Evolutionary conservation across 2,888 invertebrate genomes (phyloP), one percentile per base, ranked within the genome.

Genomic region (Torymus auratus): DNA sequence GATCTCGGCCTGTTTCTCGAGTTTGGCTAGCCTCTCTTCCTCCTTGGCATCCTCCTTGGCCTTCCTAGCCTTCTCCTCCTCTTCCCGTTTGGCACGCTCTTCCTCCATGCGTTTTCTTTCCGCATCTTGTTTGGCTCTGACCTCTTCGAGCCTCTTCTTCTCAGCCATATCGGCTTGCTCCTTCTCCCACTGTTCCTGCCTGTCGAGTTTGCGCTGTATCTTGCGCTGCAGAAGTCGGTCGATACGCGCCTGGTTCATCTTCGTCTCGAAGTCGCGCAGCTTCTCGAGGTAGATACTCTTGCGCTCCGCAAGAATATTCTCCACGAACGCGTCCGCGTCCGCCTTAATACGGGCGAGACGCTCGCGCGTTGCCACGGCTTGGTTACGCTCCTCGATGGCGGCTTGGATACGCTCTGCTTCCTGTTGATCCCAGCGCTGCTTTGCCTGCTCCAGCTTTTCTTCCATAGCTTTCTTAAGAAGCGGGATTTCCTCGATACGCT

Each of bases 401-500:
- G 94, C 94, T 67, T 95, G 94, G 81, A 98, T 97, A 70, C 96
- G 93, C 85, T 97, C 96, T 82, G 94, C 93, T 90, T 99, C 98
- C 88, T 97, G 96, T 83, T 96, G 95, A 86, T 98, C 97, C 98
- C 98, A 99, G 91, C 97, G 96, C 5, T 96, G 94, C 88, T 95
- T 95, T 86, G 97, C 97, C 85, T 95, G 94, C 41, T 93, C 94
- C 87, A 96, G 95, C 87, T 96, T 96, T 85, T 97, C 96, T 83
- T 96, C 95, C 88, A 96, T 93, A 83, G 95, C 95, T 89, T 96
- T 95, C 88, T 97, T 95, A 75, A 98, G 93, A 1, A 98, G 91
- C 0, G 98, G 97, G 83, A 99, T 97, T 92, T 99, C 99, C 89
- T 99, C 99, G 82, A 97, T 90, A 14, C 99, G 95, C 89, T 98